A percentile compares a stretch with the other conserved stretches of the same genome.
phyloP scores from a whole-genome alignment of 2,797 vertebrate genomes.

The Sphenopsis melanotis region DNA sequence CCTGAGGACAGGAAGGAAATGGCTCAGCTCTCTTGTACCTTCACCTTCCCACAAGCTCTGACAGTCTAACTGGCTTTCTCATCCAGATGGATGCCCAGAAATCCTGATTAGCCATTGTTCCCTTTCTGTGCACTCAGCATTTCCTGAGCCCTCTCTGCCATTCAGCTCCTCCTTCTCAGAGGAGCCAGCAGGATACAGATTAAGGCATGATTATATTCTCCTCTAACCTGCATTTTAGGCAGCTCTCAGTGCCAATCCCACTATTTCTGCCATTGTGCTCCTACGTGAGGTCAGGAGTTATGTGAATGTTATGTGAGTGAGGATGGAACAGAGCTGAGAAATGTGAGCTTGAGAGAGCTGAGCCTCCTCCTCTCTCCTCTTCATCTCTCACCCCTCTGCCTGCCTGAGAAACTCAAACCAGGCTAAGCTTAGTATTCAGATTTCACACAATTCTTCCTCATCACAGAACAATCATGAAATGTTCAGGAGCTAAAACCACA shows the following conservation, averaged over 20 bases:
- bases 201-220: neutral
- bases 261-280: neutral
- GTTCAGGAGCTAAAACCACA: neutral
- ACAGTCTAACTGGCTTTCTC: neutral
- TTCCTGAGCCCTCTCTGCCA: neutral
- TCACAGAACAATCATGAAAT: accelerated
- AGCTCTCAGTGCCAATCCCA: neutral
- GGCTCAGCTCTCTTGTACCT: neutral
- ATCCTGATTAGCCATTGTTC: constrained; percentile 50
- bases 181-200: constrained; percentile 21
- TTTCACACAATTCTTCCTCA: neutral
- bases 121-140: neutral
- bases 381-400: neutral
- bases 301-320: neutral
- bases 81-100: neutral
- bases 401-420: neutral
- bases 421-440: neutral
- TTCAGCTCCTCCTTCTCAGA: neutral
- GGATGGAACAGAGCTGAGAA: neutral
- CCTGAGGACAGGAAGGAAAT: constrained; percentile 11
- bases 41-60: constrained; percentile 6
- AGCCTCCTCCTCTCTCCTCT: neutral
- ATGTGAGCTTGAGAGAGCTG: accelerated
- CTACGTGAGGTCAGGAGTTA: accelerated
- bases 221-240: neutral